A percentile compares a stretch with the other conserved stretches of the same genome.
phyloP scores from a whole-genome alignment of 2,113 vertebrate species.

The Hypanus sabinus region DNA sequence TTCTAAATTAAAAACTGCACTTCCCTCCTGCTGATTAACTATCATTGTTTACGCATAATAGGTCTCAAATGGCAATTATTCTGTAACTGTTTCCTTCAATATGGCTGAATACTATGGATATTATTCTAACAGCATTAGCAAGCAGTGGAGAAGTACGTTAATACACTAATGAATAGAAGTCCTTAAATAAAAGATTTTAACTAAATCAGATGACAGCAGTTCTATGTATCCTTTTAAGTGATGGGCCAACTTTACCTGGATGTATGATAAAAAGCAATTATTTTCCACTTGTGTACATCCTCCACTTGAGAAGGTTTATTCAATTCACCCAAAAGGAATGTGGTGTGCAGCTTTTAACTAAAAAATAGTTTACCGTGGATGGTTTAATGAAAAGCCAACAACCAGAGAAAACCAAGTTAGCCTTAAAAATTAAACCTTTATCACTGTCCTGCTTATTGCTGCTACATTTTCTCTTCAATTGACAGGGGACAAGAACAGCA shows the following conservation, averaged over 20 bases:
- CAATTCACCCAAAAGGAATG: neutral
- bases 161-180: slow-evolving; percentile 2
- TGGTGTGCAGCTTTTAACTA: neutral
- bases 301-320: neutral
- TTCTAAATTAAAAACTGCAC: neutral
- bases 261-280: neutral
- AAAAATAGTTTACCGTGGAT: neutral
- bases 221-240: neutral
- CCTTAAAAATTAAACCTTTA: neutral
- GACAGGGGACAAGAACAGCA: neutral
- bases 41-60: neutral
- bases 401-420: neutral
- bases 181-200: neutral
- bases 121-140: neutral
- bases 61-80: slow-evolving; percentile 4
- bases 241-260: neutral
- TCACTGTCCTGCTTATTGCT: neutral
- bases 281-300: neutral
- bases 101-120: neutral
- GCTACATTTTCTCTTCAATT: neutral
- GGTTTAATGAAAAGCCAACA: neutral
- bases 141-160: neutral
- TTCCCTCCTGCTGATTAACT: slow-evolving; percentile 26
- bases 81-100: neutral
- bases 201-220: neutral